Base-by-base conservation (phyloP, 2,113 vertebrate genomes). In the Donacobius atricapilla region DNA sequence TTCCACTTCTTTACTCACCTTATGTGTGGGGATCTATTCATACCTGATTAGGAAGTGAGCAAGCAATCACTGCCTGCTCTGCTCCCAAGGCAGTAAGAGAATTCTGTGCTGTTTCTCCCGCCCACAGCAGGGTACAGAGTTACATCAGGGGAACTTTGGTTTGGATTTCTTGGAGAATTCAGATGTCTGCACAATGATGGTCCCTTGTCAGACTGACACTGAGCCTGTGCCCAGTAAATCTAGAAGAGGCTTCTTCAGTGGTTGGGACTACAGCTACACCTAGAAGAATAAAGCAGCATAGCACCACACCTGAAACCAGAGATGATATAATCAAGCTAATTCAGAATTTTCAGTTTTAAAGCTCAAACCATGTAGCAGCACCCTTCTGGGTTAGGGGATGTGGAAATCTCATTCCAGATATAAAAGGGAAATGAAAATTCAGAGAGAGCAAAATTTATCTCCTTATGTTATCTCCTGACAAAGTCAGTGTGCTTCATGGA, bases 401-500 rank as follows among this genome's bases (percentile, higher is more conserved):
- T 21, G 17, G 73, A 85, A 93, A 61, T 61, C 64, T 87, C 16
- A 5, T 63, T 81, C 21, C 44, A 78, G 47, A 63, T 54, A 66
- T 22, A 75, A 78, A 77, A 20, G 23, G 10, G 14, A 89, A 66
- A 20, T 58, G 51, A 61, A 84, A 84, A 94, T 31, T 35, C 72
- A 70, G 31, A 89, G 40, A 16, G 5, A 13, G 17, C 61, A 45
- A 65, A 56, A 58, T 80, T 61, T 83, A 50, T 76, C 53, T 80
- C 12, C 11, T 10, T 30, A 9, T 65, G 57, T 90, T 76, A 72
- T 80, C 75, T 85, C 12, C 75, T 73, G 71, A 66, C 40, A 86
- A 91, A 93, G 45, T 90, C 78, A 94, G 71, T 93, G 63, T 85
- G 42, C 75, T 93, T 90, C 54, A 28, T 30, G 39, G 58, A 85